Conservation (phyloP, 2,888 invertebrate species). For the Leptinotarsa juncta region DNA sequence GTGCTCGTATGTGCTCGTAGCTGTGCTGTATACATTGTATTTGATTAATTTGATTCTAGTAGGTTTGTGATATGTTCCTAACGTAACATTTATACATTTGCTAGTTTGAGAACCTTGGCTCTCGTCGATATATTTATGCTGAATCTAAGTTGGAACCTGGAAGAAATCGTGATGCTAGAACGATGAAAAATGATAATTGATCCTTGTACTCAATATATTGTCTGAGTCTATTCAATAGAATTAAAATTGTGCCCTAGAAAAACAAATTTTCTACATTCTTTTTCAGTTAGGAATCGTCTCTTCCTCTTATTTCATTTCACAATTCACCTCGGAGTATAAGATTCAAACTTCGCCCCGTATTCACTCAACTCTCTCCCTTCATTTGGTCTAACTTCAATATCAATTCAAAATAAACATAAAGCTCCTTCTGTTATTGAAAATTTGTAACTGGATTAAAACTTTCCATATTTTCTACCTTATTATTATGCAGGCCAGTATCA, state of each 20-base stretch:
- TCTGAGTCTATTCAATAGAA: too few relatives aligned
- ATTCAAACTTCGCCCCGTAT: conserved; percentile 22
- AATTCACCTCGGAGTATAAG: conserved; percentile 1
- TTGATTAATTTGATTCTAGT: too few relatives aligned
- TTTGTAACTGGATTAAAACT: conserved; percentile 43
- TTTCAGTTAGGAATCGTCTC: not conserved
- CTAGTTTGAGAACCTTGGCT: too few relatives aligned
- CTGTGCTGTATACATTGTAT: too few relatives aligned
- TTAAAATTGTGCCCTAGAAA: not conserved
- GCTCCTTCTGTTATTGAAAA: conserved; percentile 40
- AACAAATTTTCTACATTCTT: not conserved
- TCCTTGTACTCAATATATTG: too few relatives aligned
- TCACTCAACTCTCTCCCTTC: conserved; percentile 17
- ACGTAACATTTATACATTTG: too few relatives aligned
- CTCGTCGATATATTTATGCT: too few relatives aligned
- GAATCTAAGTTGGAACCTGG: too few relatives aligned
- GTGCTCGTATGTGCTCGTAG: too few relatives aligned
- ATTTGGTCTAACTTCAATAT: conserved; percentile 31
- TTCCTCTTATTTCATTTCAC: not conserved
- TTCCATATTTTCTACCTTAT: conserved; percentile 44
- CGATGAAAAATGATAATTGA: too few relatives aligned
- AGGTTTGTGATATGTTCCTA: too few relatives aligned
- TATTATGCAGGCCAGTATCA: conserved; percentile 47
- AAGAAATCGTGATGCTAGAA: too few relatives aligned
- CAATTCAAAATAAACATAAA: conserved; percentile 40